Conservation (phyloP, 2,113 vertebrate genomes). For the Urocitellus parryii region DNA sequence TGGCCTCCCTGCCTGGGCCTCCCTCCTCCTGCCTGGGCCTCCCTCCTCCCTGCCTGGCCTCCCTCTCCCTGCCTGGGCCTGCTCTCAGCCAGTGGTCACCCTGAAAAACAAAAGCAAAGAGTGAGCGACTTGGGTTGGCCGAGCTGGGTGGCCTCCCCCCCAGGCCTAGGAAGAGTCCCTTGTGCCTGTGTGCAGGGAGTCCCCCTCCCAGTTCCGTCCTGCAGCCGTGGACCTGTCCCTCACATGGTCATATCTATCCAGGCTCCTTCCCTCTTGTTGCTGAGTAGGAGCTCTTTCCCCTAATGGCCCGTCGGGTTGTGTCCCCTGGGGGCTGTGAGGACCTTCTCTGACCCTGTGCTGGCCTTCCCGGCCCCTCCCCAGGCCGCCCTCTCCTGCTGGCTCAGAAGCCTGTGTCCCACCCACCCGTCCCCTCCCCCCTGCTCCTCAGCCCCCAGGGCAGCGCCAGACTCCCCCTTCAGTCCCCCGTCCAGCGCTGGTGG, state of each 20-base stretch:
- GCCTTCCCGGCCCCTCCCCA: accelerated
- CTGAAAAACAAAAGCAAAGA: background rate
- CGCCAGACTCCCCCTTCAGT: background rate
- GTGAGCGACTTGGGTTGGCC: background rate
- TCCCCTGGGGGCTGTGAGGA: background rate
- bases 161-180: background rate
- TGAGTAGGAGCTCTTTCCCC: accelerated
- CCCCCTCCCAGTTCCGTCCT: background rate
- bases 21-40: no score
- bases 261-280: background rate
- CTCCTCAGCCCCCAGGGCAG: background rate
- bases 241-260: accelerated
- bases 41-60: no score
- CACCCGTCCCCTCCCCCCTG: background rate
- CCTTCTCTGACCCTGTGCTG: background rate
- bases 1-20: no score
- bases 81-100: accelerated
- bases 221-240: accelerated
- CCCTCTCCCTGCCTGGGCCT: background rate
- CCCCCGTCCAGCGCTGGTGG: no score
- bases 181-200: accelerated
- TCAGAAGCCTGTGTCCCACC: background rate
- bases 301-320: background rate
- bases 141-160: background rate
- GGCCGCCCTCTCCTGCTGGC: background rate